A percentile compares a stretch with the other conserved stretches of the same genome.
Evolutionary conservation across 2,113 vertebrate species (phyloP).

Genomic region (Oxyruncus cristatus): DNA sequence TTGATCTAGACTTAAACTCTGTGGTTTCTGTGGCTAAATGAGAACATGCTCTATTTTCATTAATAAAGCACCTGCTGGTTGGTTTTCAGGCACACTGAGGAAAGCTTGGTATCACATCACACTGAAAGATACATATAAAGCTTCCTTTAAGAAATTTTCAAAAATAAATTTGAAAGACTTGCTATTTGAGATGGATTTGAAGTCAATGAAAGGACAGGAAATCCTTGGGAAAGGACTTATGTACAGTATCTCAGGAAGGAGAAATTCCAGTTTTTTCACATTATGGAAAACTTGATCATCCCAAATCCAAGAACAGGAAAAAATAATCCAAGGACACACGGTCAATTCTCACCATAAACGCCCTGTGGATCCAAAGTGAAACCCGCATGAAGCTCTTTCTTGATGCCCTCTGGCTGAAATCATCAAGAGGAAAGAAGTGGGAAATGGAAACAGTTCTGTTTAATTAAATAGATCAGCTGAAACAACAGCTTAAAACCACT

Average conservation of each 20-base stretch:
- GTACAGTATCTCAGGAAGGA: not conserved
- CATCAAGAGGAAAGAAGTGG: not conserved
- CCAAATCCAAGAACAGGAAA: not conserved
- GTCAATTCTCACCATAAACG: constrained; percentile 79
- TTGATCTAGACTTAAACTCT: not conserved
- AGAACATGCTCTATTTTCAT: not conserved
- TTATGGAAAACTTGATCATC: not conserved
- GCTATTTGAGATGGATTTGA: not conserved
- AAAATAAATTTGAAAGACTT: not conserved
- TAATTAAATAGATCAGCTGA: not conserved
- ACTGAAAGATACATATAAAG: not conserved
- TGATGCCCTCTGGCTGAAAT: constrained; percentile 89
- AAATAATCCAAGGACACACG: not conserved
- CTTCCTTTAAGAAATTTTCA: not conserved
- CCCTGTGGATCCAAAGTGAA: constrained; percentile 86
- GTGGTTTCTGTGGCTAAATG: not conserved
- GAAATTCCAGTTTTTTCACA: not conserved
- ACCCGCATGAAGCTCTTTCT: constrained; percentile 73
- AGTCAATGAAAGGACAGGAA: not conserved
- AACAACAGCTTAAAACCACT: not conserved
- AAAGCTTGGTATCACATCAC: not conserved
- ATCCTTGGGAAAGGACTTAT: not conserved
- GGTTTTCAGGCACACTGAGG: not conserved
- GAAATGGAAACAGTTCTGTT: not conserved
- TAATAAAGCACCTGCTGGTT: not conserved